Evolutionary conservation across 2,113 vertebrate species (phyloP), one percentile per base, ranked within the genome.

Genomic region (Ploceus nigricollis): DNA sequence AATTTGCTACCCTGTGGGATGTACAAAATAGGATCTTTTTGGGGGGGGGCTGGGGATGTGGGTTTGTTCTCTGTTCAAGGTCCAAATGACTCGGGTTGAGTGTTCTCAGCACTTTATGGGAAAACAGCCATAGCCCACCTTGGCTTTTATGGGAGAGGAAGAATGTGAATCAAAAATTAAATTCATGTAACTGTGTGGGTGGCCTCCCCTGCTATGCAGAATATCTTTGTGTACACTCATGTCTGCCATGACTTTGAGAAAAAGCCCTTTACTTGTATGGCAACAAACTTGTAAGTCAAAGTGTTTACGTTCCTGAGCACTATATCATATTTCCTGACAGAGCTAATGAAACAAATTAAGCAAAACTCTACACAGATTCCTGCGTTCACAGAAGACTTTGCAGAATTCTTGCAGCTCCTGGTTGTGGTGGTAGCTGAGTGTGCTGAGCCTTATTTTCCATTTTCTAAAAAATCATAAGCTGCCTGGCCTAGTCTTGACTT

Each of bases 171-270:
- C 79, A 95, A 94, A 96, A 96, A 96, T 89, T 8, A 82, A 94
- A 92, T 96, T 76, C 93, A 71, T 83, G 76, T 56, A 84, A 82
- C 96, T 54, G 57, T 89, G 95, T 97, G 97, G 91, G 97, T 97
- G 97, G 97, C 93, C 97, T 83, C 21, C 60, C 61, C 73, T 58
- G 91, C 87, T 91, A 27, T 71, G 91, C 18, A 6, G 92, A 94
- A 28, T 84, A 87, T 93, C 95, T 96, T 92, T 93, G 95, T 94
- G 89, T 96, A 94, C 87, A 91, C 94, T 95, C 60, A 28, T 77
- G 93, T 95, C 94, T 97, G 96, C 96, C 84, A 63, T 75, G 92
- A 69, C 90, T 95, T 91, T 87, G 95, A 96, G 96, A 94, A 96
- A 95, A 82, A 81, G 81, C 48, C 87, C 82, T 96, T 82, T 89